These are phyloP conservation scores for Aphrocallistes beatrix DNA, from an alignment of 37 sponge, comb jelly and placozoan species.

Conservation along the genomic window DNA sequence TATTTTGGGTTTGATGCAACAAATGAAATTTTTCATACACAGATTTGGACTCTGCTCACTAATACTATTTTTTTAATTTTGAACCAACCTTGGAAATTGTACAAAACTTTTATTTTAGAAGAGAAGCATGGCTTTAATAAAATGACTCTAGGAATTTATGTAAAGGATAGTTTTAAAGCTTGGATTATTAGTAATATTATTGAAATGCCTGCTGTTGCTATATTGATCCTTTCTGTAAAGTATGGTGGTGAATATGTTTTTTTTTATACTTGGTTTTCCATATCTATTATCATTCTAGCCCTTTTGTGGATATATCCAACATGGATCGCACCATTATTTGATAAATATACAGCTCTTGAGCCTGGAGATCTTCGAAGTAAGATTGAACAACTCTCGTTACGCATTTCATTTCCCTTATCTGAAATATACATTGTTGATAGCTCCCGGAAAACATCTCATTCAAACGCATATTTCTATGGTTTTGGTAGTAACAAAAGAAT, in stretches of 20 bases:
- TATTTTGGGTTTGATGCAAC: conserved; percentile 32
- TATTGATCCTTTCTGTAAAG: conserved; percentile 45
- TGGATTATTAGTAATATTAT: conserved; percentile 40
- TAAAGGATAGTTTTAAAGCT: conserved; percentile 68
- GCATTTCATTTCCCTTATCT: conserved; percentile 70
- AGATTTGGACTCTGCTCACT: conserved; percentile 41
- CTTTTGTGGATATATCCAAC: conserved; percentile 57
- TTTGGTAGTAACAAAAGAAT: conserved; percentile 89
- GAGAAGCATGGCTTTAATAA: conserved; percentile 95
- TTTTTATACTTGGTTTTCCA: conserved; percentile 80
- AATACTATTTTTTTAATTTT: conserved; percentile 26
- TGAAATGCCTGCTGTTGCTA: conserved; percentile 25
- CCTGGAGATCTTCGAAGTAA: conserved; percentile 53
- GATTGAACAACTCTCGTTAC: conserved; percentile 54
- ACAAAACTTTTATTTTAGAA: conserved; percentile 72
- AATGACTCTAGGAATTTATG: conserved; percentile 71
- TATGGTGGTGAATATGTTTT: conserved; percentile 92
- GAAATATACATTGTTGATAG: conserved; percentile 86
- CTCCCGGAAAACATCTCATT: conserved; percentile 78
- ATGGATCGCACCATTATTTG: conserved; percentile 93
- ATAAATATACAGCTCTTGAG: conserved; percentile 84
- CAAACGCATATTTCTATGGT: conserved; percentile 97
- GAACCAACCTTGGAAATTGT: conserved; percentile 72
- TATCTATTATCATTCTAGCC: conserved; percentile 39
- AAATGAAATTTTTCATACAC: conserved; percentile 56